Evolutionary conservation across 2,888 invertebrate genomes (phyloP).

Genomic region (Eristalinus aeneus): DNA sequence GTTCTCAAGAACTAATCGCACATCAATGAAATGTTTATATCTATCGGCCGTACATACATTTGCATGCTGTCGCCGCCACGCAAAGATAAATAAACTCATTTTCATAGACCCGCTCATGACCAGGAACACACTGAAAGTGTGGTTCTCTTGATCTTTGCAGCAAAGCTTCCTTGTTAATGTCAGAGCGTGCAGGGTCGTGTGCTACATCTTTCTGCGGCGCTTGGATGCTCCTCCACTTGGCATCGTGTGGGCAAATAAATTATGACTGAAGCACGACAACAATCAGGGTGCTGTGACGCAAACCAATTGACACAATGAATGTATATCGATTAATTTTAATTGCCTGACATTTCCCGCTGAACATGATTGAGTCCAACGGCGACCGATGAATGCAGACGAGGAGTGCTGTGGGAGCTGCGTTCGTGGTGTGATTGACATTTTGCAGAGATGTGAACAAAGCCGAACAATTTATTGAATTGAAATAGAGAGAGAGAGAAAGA

Average conservation of each 20-base stretch:
- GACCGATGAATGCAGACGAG: neutral
- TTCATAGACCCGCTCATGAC: neutral
- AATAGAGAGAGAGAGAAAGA: no score
- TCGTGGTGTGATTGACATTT: neutral
- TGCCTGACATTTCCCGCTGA: neutral
- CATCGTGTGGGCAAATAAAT: neutral
- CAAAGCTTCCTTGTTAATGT: neutral
- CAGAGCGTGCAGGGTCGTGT: neutral
- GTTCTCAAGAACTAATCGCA: neutral
- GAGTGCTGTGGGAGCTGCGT: neutral
- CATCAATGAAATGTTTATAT: neutral
- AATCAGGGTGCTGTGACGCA: conserved; percentile 46
- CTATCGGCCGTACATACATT: neutral
- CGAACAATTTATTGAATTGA: neutral
- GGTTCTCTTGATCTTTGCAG: neutral
- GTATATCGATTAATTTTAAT: conserved; percentile 53
- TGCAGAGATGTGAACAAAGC: neutral
- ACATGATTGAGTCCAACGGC: neutral
- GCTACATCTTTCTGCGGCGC: neutral
- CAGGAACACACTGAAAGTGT: neutral
- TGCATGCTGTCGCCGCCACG: neutral
- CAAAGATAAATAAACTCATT: neutral
- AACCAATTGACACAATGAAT: conserved; percentile 48
- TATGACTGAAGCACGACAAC: neutral
- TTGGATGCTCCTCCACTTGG: neutral